phyloP scores from a whole-genome alignment of 2,888 invertebrate species.

The Stegana nigrithorax region DNA sequence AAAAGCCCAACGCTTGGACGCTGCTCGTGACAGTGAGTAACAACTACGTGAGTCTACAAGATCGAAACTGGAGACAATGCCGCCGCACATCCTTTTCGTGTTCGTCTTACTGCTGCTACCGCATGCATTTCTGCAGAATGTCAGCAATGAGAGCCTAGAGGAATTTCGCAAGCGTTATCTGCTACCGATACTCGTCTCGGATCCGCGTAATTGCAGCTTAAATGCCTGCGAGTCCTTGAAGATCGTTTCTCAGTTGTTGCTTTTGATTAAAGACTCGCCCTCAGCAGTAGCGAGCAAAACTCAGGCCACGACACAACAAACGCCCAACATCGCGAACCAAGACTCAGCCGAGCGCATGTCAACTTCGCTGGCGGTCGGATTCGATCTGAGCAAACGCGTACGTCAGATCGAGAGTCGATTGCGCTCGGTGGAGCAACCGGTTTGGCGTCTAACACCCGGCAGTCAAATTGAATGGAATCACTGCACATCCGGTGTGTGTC shows the following conservation, averaged over 20 bases:
- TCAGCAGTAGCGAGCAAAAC: no score
- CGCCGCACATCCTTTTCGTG: slow-evolving; percentile 19
- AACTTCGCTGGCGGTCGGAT: slow-evolving; percentile 42
- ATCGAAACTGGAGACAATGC: slow-evolving; percentile 23
- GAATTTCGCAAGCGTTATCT: slow-evolving; percentile 55
- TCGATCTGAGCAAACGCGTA: slow-evolving; percentile 59
- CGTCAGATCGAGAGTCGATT: slow-evolving; percentile 72
- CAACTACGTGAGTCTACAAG: not conserved
- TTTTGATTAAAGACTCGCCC: slow-evolving; percentile 53
- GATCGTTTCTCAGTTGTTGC: slow-evolving; percentile 62
- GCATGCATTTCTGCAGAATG: slow-evolving; percentile 25
- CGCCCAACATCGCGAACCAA: not conserved
- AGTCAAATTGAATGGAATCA: slow-evolving; percentile 71
- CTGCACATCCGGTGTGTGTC: slow-evolving; percentile 75
- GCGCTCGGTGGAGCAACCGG: slow-evolving; percentile 76
- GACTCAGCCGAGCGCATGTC: slow-evolving; percentile 30
- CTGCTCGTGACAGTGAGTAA: slow-evolving; percentile 17
- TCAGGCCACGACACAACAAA: slow-evolving; percentile 36
- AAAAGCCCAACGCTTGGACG: slow-evolving; percentile 27
- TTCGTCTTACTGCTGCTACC: slow-evolving; percentile 8
- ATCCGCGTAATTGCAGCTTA: slow-evolving; percentile 66
- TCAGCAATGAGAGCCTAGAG: slow-evolving; percentile 43
- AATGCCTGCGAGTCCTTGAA: slow-evolving; percentile 69
- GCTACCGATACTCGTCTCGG: slow-evolving; percentile 46
- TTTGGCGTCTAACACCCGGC: slow-evolving; percentile 72